phyloP scores from a whole-genome alignment of 2,113 vertebrate species.

The Colistium nudipinnis region DNA sequence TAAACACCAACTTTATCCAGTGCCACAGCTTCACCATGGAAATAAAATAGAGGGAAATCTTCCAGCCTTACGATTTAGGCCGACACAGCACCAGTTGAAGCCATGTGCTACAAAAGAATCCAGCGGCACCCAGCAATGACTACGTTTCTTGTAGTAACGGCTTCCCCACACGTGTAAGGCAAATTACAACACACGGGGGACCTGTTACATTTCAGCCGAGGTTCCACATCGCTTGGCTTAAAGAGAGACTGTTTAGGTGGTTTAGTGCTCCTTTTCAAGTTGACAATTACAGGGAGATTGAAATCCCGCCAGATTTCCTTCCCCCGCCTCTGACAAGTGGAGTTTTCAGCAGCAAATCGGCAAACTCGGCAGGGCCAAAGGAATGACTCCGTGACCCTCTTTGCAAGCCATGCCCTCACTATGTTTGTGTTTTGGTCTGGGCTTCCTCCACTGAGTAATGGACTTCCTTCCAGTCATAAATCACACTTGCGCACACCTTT shows the following conservation, averaged over 20 bases:
- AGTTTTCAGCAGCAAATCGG: conserved; percentile 64
- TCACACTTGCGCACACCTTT: conserved; percentile 69
- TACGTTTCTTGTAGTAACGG: conserved; percentile 43
- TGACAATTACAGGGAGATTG: conserved; percentile 68
- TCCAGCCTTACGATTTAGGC: conserved; percentile 40
- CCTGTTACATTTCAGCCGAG: conserved; percentile 63
- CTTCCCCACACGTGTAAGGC: conserved; percentile 61
- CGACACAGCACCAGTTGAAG: conserved; percentile 29
- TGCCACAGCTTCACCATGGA: conserved; percentile 2
- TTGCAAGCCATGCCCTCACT: conserved; percentile 57
- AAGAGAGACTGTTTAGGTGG: conserved; percentile 65
- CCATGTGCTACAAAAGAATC: conserved; percentile 45
- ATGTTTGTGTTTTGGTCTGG: conserved; percentile 80
- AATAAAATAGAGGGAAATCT: conserved; percentile 7
- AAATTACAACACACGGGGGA: conserved; percentile 72
- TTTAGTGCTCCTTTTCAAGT: conserved; percentile 67
- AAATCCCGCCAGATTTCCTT: conserved; percentile 40
- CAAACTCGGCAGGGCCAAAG: conserved; percentile 56
- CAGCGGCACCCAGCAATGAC: conserved; percentile 41
- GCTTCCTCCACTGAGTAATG: conserved; percentile 75
- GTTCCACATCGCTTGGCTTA: conserved; percentile 69
- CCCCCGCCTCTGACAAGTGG: conserved; percentile 26
- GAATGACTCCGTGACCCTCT: conserved; percentile 68
- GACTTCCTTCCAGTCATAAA: conserved; percentile 80
- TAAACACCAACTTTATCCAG: conserved; percentile 16